phyloP scores from a whole-genome alignment of 2,113 vertebrate genomes.

The Rhynchopsitta pachyrhyncha region DNA sequence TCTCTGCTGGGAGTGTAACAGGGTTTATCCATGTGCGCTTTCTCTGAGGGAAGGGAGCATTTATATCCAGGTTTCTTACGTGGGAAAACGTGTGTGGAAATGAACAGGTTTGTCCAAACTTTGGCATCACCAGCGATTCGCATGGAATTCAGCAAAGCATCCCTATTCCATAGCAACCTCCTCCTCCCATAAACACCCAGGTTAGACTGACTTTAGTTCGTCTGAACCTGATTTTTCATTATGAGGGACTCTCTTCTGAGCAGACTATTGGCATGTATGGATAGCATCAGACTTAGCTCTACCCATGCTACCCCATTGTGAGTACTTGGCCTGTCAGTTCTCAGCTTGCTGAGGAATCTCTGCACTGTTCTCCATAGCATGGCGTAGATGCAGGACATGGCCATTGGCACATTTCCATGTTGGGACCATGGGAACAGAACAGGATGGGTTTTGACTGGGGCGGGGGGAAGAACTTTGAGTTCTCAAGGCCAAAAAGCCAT shows the following conservation, averaged over 20 bases:
- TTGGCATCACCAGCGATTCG: neutral
- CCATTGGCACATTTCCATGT: accelerated
- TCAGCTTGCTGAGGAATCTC: neutral
- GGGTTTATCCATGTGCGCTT: neutral
- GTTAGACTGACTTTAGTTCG: neutral
- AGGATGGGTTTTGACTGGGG: neutral
- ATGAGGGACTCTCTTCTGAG: neutral
- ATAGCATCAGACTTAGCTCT: neutral
- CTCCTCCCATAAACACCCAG: neutral
- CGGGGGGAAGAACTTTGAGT: neutral
- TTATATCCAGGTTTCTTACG: neutral
- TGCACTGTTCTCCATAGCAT: accelerated
- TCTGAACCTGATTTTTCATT: neutral
- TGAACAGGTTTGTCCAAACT: neutral
- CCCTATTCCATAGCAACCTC: neutral
- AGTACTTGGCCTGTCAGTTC: neutral
- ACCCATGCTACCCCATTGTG: neutral
- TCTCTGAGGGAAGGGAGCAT: neutral
- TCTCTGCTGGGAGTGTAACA: neutral
- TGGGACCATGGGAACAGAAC: neutral
- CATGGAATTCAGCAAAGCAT: neutral
- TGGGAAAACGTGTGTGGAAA: neutral
- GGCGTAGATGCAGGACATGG: neutral
- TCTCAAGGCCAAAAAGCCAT: neutral
- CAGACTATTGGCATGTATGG: neutral